Conservation (phyloP, 2,888 invertebrate species). For the Nemoura dubitans region DNA sequence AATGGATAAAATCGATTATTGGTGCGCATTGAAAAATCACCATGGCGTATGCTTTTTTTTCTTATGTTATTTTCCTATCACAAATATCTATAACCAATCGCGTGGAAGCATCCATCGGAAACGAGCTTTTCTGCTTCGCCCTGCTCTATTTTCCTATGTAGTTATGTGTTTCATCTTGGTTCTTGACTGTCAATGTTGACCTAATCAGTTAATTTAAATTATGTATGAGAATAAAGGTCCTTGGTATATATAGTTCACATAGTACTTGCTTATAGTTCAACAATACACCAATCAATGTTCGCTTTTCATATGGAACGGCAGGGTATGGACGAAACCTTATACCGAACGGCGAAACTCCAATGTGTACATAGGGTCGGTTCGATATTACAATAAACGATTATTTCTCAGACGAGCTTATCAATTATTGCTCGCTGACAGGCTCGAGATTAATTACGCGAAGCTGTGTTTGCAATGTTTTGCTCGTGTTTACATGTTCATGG, state of each 20-base stretch:
- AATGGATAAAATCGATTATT: background rate
- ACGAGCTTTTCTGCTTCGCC: background rate
- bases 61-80: background rate
- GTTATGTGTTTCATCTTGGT: constrained; percentile 7
- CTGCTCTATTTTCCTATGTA: background rate
- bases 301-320: background rate
- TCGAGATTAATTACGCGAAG: background rate
- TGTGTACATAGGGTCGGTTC: background rate
- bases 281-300: background rate
- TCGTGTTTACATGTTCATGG: background rate
- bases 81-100: constrained; percentile 7
- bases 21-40: background rate
- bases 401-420: background rate
- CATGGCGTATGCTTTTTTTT: background rate
- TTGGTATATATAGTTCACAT: background rate
- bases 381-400: background rate
- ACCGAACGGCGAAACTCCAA: background rate
- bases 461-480: background rate
- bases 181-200: constrained; percentile 18
- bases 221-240: background rate
- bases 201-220: constrained; percentile 18
- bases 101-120: background rate
- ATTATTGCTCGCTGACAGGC: background rate
- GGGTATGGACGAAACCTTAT: too few relatives aligned
- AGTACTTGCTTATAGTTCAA: background rate